These are phyloP conservation scores for Falco biarmicus DNA, from an alignment of 2,797 vertebrate genomes.

Conservation along the genomic window DNA sequence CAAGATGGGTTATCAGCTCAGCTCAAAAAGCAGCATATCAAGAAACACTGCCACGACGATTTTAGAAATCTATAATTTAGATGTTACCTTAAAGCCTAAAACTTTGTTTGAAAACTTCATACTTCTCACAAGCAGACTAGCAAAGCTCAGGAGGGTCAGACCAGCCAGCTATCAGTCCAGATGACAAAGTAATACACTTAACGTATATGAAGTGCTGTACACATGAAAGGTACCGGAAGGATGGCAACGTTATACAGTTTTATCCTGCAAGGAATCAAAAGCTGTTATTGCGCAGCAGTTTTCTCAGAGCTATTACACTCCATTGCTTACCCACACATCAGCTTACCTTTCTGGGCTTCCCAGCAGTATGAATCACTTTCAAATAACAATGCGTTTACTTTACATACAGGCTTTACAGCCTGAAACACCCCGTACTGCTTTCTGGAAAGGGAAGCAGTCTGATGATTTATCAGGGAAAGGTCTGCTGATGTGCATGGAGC, in stretches of 20 bases:
- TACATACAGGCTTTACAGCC: constrained; percentile 34
- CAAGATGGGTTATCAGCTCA: constrained; percentile 41
- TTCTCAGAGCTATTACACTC: constrained; percentile 40
- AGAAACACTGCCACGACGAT: neutral
- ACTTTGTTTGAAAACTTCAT: constrained; percentile 66
- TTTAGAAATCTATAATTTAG: constrained; percentile 51
- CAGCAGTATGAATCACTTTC: constrained; percentile 20
- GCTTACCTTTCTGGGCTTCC: constrained; percentile 5
- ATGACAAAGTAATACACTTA: constrained; percentile 58
- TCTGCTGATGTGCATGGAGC: neutral
- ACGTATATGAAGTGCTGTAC: neutral
- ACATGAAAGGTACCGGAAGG: constrained; percentile 20
- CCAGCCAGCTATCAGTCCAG: constrained; percentile 44
- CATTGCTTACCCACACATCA: constrained; percentile 44
- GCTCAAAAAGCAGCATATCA: constrained; percentile 36
- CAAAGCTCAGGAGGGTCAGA: constrained; percentile 52
- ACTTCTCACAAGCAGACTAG: constrained; percentile 37
- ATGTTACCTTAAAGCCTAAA: constrained; percentile 50
- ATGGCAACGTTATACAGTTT: constrained; percentile 25
- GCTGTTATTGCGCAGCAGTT: constrained; percentile 23
- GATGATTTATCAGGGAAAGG: constrained; percentile 2
- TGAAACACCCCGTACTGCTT: neutral
- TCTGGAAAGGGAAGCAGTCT: neutral
- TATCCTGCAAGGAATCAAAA: constrained; percentile 45
- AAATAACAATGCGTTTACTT: constrained; percentile 54